Base-by-base conservation (phyloP, 2,888 invertebrate species). In the Brachyptera putata region DNA sequence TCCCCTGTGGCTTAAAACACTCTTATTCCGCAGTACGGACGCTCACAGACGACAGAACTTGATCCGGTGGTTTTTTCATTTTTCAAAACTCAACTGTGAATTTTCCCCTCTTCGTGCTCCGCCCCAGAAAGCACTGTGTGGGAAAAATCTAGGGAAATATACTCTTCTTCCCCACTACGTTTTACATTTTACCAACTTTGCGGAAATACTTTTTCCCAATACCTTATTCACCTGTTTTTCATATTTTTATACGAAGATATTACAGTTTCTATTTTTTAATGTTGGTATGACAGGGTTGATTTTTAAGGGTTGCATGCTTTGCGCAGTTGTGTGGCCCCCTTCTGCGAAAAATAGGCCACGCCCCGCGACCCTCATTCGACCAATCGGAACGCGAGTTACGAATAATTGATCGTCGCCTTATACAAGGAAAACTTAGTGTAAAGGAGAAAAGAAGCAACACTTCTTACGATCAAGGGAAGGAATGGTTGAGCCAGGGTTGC, bases 81-180 rank as follows among this genome's bases (percentile, higher is more conserved):
- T 53, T 53, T 53, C 53, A 53, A 53, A n/a, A 53, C 53, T 36
- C 36, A n/a, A 4, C 30, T 30, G 46, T 34, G 53, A 53, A 53
- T 53, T 36, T 53, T 53, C 53, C 36, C 53, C 53, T 36, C 53
- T 18, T 21, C 21, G 21, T 18, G 7, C 30, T 36, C 21, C 53
- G 36, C 36, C 21, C 36, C 18, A 21, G 34, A 34, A 24, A 53
- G 9, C 53, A 18, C 11, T 18, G 18, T 21, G 36, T 9, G n/a
- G 30, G 26, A 50, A 50, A 50, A 50, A 50, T 34, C 16, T 21
- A 21, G 53, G 53, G 46, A 46, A 46, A 53, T 30, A 21, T 18
- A 34, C 53, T 34, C 46, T 46, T 24, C 46, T 24, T 24, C 46
- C 46, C 46, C 24, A 22, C 13, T 21, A 24, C 3, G 4, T 11